Evolutionary conservation across 2,113 vertebrate species (phyloP).

Genomic region (Pseudopodoces humilis): DNA sequence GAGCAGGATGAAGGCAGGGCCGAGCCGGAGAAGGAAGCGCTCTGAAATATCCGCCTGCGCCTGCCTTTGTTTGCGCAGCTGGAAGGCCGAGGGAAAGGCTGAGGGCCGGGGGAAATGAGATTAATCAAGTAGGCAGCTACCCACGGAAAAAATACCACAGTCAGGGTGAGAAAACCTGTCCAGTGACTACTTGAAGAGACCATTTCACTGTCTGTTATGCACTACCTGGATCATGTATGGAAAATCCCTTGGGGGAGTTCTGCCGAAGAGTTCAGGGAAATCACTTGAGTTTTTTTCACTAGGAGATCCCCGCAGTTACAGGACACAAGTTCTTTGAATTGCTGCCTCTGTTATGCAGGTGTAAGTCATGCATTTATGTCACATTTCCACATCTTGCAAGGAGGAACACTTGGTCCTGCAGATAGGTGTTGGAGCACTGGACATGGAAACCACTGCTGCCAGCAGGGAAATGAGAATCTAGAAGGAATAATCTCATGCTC

Average conservation of each 20-base stretch:
- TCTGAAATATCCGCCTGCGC: constrained; percentile 6
- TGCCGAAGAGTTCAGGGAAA: neutral
- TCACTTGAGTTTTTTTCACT: neutral
- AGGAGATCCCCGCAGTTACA: neutral
- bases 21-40: constrained; percentile 42
- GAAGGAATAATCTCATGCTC: neutral
- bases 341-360: neutral
- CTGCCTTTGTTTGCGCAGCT: constrained; percentile 72
- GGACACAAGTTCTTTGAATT: neutral
- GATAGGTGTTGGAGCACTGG: neutral
- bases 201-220: neutral
- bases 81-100: neutral
- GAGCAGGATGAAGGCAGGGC: constrained; percentile 23
- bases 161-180: constrained; percentile 43
- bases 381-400: neutral
- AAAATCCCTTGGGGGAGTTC: neutral
- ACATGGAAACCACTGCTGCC: neutral
- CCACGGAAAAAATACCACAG: constrained; percentile 20
- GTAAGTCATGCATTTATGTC: neutral
- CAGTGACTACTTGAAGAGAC: neutral
- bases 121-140: constrained; percentile 63
- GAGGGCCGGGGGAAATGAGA: constrained; percentile 59
- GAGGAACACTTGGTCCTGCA: neutral
- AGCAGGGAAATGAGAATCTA: no score
- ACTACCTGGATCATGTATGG: neutral